Base-by-base conservation (phyloP, 2,797 vertebrate genomes). In the Danio albolineatus region DNA sequence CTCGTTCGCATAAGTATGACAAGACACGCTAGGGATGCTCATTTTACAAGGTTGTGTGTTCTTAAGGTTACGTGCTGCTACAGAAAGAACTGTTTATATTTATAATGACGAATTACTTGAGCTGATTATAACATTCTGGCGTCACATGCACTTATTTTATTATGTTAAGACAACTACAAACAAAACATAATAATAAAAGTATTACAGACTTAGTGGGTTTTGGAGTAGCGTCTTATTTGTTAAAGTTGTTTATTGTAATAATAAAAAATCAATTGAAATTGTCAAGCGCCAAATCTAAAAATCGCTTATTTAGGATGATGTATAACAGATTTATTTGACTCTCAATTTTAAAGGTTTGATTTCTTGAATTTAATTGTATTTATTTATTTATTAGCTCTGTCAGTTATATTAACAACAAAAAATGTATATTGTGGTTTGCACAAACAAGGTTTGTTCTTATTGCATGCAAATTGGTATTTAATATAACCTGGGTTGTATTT, bases 61-160 rank as follows among this genome's bases (percentile, higher is more conserved):
- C 62, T 56, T 38, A 71, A 74, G 48, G 44, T 60, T 41, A 41
- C 10, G 41, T 74, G 82, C 82, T 86, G 80, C 79, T 83, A 84
- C 76, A 61, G 49, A 65, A 67, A 56, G 48, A 49, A 61, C 57
- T 72, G 48, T 83, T 66, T 77, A 54, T 83, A 85, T 85, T 79
- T 83, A 83, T 84, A 60, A 76, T 77, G 21, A 67, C 5, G 51
- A 61, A 69, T 57, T 56, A 69, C 49, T 17, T 64, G 64, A 56
- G 36, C 14, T 71, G 21, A n/a, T 65, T 36, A 38, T 59, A 19
- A 43, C 49, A 51, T 60, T 54, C 73, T 83, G 74, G 61, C 83
- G 21, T 64, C 38, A 44, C 57, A 67, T 73, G 41, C 61, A 76
- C 28, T 67, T 80, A 51, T 74, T 73, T 77, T 73, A 61, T 72